Base-by-base conservation (phyloP, 1,140 invertebrate genomes). In the Temnothorax nylanderi region DNA sequence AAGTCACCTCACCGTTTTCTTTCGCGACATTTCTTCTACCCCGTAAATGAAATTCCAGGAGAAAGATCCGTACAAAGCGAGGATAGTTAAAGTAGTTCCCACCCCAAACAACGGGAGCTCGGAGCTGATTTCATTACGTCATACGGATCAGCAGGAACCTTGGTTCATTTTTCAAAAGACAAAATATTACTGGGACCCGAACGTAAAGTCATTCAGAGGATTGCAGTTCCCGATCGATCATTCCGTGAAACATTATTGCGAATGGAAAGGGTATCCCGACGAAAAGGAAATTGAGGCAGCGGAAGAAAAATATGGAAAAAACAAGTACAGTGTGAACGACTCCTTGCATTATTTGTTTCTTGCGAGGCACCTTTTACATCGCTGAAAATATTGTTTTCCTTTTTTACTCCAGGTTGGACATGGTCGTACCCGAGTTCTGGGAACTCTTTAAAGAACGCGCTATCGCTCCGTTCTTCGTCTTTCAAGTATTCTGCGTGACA, bases 161-260 rank as follows among this genome's bases (percentile, higher is more conserved):
- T 99, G 98, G 98, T 98, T 99, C 94, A 97, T 97, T 75, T 99
- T 99, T 95, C 99, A 99, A 97, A 99, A 99, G 95, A 98, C 98
- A 0, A 99, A 99, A 95, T 99, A 99, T 95, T 94, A 98, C 76
- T 99, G 98, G 97, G 97, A 98, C 93, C 95, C 96, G 84, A 96
- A 98, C 2, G 97, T 97, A 76, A 98, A 98, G 92, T 94, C 94
- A 56, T 99, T 99, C 94, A 94, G 96, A 71, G 97, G 97, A 11
- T 95, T 99, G 21, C 96, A 97, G 87, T 99, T 99, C 95, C 99
- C 99, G 0, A 96, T 97, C 34, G 95, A 98, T 91, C 96, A 97
- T 86, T 93, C 95, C 2, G 96, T 98, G 78, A 96, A 96, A 54
- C 96, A 97, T 87, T 99, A 99, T 94, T 96, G 97, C 88, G 97